Evolutionary conservation across 2,888 invertebrate species (phyloP), one percentile per base, ranked within the genome.

Genomic region (Isotomurus palustris): DNA sequence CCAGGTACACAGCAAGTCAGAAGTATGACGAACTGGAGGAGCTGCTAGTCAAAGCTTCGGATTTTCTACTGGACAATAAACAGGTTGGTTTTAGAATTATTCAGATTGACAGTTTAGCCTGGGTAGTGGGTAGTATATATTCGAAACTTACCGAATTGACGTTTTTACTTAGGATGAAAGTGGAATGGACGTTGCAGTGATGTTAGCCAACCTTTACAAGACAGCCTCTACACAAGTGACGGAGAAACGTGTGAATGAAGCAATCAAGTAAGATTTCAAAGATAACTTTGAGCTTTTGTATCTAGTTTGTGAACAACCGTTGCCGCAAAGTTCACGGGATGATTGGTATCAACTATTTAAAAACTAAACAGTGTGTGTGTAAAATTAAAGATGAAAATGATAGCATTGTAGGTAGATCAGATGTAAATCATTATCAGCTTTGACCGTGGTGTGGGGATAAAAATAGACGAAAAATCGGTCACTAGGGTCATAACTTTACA

Each of bases 141-240:
- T 52, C n/a, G 17, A 36, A n/a, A 17, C 8, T 22, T n/a, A 28
- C 24, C 51, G 21, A 45, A 45, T 21, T 45, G 10, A 45, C 21
- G 17, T 43, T 24, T 14, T 32, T 8, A 19, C 14, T 25, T 49
- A 68, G 65, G 44, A 63, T 51, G 69, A 70, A 58, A 68, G 68
- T 58, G 69, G 69, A 3, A 60, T 64, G 61, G 69, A 70, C 43
- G 67, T 70, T 24, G 64, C 66, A 10, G 65, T 68, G 21, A 68
- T 70, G 62, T 43, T 68, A 40, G 55, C 69, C 1, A 70, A 68
- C 36, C 40, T 70, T 10, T 64, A 64, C 41, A 51, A 53, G n/a
- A 56, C 57, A n/a, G 62, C 59, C 10, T 43, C 47, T n/a, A 44
- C 58, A 40, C 58, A 45, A 21, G 53, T 62, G 0, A 54, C 56